Evolutionary conservation across 64 coral and sea anemone species (phyloP), one percentile per base, ranked within the genome.

Genomic region (Montipora cactus): DNA sequence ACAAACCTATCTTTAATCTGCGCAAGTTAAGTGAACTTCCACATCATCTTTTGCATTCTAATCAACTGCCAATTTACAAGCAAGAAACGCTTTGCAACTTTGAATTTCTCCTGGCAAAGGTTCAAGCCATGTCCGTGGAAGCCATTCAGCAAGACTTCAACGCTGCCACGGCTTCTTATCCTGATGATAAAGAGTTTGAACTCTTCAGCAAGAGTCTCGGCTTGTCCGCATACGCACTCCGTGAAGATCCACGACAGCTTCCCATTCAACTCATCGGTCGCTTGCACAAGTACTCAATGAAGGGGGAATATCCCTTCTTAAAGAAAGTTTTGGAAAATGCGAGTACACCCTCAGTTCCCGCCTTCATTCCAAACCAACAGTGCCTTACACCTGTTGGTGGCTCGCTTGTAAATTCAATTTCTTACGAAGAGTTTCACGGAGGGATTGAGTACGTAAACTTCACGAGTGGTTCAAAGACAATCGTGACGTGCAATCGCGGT

Each of bases 341-440:
- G 4, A 53, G 94, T 7, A 79, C 45, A 1, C 91, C 92, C 19
- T 96, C 95, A 50, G 90, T 90, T 69, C 89, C 98, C 0, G 96
- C 85, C 53, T 99, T 99, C 16, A 86, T 96, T 57, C 98, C 98
- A 64, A 94, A 90, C 72, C 77, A 81, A 59, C 94, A 92, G 16
- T 99, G 95, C 59, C 75, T 99, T 6, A 99, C 92, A 4, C 92
- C 98, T 11, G 85, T 92, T 50, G 98, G 98, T 20, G 98, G 98
- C 7, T 89, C 98, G 49, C 52, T 96, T 53, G 84, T 99, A 18
- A 91, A 93, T 4, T 87, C 98, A 16, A 87, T 99, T 50, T 84
- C 95, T 10, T 66, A 92, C 22, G 93, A 82, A 3, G 89, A 81
- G 13, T 92, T 87, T 47, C 87, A 89, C 13, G 87, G 67, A 19